phyloP scores from a whole-genome alignment of 2,113 vertebrate genomes.

The Clarias macrocephalus region DNA sequence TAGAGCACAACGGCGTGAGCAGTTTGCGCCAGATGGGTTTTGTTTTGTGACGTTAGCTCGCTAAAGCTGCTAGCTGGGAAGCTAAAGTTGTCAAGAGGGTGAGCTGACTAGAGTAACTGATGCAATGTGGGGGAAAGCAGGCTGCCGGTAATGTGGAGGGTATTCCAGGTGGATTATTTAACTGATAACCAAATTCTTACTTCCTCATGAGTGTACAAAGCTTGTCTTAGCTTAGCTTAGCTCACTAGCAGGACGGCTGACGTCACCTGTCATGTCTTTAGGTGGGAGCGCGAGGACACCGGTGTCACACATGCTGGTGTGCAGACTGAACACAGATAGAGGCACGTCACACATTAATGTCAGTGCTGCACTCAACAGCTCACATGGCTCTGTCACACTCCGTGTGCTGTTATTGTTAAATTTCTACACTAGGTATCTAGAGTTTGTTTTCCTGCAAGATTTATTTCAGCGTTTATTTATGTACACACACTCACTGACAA shows the following conservation, averaged over 20 bases:
- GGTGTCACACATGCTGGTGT: neutral
- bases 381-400: neutral
- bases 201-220: neutral
- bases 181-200: neutral
- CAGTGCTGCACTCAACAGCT: neutral
- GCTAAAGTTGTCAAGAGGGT: conserved; percentile 46
- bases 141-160: neutral
- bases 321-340: neutral
- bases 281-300: conserved; percentile 31
- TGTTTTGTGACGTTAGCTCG: conserved; percentile 1
- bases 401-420: neutral
- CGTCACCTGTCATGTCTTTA: neutral
- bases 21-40: neutral
- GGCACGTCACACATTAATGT: neutral
- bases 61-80: conserved; percentile 35
- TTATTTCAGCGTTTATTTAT: neutral
- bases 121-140: neutral
- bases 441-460: neutral
- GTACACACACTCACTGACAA: neutral
- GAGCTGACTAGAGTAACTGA: conserved; percentile 25
- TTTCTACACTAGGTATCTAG: neutral
- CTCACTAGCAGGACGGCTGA: conserved; percentile 27
- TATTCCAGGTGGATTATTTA: neutral
- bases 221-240: neutral
- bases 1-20: neutral